Percentiles rank a stretch among this genome's conserved stretches.
These are phyloP conservation scores for Ispidina lecontei DNA, from an alignment of 2,797 vertebrate species.

Conservation along the genomic window DNA sequence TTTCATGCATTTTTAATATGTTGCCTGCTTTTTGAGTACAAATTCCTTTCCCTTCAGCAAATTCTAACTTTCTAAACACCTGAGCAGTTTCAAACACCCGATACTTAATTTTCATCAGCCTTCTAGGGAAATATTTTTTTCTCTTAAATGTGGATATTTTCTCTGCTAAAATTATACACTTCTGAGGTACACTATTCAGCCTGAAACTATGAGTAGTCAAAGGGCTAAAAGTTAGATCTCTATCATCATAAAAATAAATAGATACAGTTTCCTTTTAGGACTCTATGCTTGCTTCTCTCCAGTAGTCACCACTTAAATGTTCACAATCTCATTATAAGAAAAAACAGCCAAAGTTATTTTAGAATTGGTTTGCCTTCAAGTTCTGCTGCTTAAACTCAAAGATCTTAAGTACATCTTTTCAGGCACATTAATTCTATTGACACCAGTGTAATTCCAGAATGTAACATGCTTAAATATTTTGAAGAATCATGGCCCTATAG, in stretches of 20 bases:
- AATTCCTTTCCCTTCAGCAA: conserved; percentile 36
- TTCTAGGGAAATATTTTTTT: not conserved
- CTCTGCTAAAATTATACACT: not conserved
- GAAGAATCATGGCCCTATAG: not conserved
- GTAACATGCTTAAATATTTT: not conserved
- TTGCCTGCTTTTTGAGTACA: conserved; percentile 1
- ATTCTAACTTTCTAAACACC: conserved; percentile 34
- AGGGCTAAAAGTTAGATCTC: not conserved
- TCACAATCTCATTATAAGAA: not conserved
- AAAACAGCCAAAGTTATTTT: not conserved
- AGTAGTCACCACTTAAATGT: not conserved
- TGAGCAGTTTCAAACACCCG: conserved; percentile 9
- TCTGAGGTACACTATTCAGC: not conserved
- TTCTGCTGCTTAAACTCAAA: not conserved
- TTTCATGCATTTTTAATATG: conserved; percentile 27
- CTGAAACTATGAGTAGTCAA: not conserved
- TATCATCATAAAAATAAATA: not conserved
- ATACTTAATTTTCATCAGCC: conserved; percentile 8
- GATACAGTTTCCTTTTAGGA: not conserved
- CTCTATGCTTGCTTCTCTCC: not conserved
- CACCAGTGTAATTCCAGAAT: not conserved
- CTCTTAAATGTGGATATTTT: not conserved
- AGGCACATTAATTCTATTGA: not conserved
- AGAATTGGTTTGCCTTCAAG: not conserved
- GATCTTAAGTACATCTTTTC: not conserved